A percentile compares a stretch with the other conserved stretches of the same genome.
Conservation (phyloP, 2,797 vertebrate genomes). For the Arctocebus calabarensis region DNA sequence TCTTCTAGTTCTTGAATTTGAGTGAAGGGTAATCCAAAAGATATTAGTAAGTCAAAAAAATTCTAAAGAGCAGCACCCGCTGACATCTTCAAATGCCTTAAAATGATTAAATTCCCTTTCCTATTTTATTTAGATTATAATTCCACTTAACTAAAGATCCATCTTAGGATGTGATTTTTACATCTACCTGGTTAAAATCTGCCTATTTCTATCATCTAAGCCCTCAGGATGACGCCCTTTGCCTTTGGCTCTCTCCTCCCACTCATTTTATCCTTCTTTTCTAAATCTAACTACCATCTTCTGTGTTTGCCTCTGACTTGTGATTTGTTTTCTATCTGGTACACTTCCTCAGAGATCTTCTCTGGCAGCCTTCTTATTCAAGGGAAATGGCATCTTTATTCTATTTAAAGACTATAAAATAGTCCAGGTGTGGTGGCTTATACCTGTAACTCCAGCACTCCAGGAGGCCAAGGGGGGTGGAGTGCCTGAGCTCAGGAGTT, state of each 20-base stretch:
- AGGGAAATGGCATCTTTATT: not conserved
- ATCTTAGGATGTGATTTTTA: not conserved
- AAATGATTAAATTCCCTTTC: not conserved
- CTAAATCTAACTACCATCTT: not conserved
- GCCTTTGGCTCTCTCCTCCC: not conserved
- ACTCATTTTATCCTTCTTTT: not conserved
- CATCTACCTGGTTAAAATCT: not conserved
- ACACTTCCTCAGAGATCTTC: not conserved
- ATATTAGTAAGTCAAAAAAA: not conserved
- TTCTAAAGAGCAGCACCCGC: not conserved
- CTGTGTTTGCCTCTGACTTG: not conserved
- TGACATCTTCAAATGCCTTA: not conserved
- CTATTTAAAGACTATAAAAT: not conserved
- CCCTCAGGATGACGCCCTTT: not conserved
- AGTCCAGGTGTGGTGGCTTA: not conserved
- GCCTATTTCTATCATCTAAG: not conserved
- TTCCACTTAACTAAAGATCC: not conserved
- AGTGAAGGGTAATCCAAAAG: slow-evolving; percentile 4
- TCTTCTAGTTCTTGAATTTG: not conserved
- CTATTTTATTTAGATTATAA: not conserved
- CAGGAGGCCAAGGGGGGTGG: too few relatives aligned
- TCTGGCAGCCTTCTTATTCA: not conserved
- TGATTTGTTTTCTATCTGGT: not conserved
- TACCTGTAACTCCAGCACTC: too few relatives aligned
- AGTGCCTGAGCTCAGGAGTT: too few relatives aligned